A percentile compares a stretch with the other conserved stretches of the same genome.
Conservation (phyloP, 2,113 vertebrate genomes). For the Larimichthys crocea region DNA sequence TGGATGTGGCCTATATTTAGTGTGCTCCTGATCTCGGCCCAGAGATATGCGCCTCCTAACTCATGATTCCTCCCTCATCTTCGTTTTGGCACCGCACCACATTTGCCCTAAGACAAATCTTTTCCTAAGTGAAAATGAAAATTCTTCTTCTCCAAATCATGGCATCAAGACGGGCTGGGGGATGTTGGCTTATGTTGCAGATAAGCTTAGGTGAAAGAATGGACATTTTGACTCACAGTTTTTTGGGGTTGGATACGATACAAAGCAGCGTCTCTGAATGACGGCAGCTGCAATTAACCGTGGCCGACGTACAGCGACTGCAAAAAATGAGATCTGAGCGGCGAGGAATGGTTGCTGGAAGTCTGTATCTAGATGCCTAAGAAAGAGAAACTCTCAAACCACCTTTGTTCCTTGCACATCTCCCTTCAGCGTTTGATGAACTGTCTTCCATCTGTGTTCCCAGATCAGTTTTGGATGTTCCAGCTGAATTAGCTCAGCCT, state of each 20-base stretch:
- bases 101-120: conserved; percentile 69
- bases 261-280: background rate
- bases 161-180: conserved; percentile 58
- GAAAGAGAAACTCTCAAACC: background rate
- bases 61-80: conserved; percentile 71
- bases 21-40: conserved; percentile 91
- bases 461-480: background rate
- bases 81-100: conserved; percentile 59
- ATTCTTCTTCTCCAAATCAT: conserved; percentile 53
- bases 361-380: background rate
- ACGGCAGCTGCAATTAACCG: conserved; percentile 41
- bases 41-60: conserved; percentile 88
- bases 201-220: conserved; percentile 72
- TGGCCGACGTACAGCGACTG: conserved; percentile 10
- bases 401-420: background rate
- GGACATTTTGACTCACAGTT: conserved; percentile 39
- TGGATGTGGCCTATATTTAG: conserved; percentile 98
- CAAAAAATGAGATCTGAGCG: conserved; percentile 19
- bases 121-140: conserved; percentile 62
- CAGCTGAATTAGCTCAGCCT: conserved; percentile 74
- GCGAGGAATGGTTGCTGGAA: background rate
- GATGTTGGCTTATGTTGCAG: conserved; percentile 47
- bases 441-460: background rate
- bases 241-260: conserved; percentile 21
- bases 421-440: background rate